A percentile compares a stretch with the other conserved stretches of the same genome.
These are phyloP conservation scores for Porites rus DNA, from an alignment of 92 coral and sea anemone genomes.

Conservation along the genomic window DNA sequence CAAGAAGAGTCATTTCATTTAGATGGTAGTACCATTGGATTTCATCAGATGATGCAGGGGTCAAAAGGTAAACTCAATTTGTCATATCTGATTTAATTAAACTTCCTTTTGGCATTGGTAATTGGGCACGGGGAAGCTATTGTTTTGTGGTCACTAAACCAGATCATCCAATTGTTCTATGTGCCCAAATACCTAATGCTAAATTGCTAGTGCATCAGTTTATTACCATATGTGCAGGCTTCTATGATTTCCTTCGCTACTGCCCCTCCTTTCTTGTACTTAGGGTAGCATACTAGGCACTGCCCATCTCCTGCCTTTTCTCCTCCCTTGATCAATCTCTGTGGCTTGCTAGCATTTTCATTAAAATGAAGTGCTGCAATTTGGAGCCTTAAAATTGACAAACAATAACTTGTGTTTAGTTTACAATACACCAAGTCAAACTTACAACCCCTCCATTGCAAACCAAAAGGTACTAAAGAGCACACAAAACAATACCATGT, in stretches of 20 bases:
- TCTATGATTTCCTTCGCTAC: slow-evolving; percentile 47
- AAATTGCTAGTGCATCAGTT: not conserved
- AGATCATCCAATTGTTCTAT: not conserved
- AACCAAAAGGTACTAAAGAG: too few species aligned
- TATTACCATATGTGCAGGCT: slow-evolving; percentile 46
- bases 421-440: too few species aligned
- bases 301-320: slow-evolving; percentile 40
- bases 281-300: slow-evolving; percentile 49
- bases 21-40: too few species aligned
- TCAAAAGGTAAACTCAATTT: too few species aligned
- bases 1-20: too few species aligned
- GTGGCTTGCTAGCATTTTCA: slow-evolving; percentile 16
- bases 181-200: not conserved
- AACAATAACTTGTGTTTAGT: not conserved
- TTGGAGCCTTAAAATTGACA: slow-evolving; percentile 21
- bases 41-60: not conserved
- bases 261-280: slow-evolving; percentile 58
- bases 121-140: too few species aligned
- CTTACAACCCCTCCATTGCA: too few species aligned
- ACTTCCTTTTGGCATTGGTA: too few species aligned
- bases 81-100: too few species aligned
- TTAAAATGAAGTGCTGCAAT: slow-evolving; percentile 41
- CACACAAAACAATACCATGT: too few species aligned
- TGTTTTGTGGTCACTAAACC: too few species aligned
- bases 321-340: not conserved